Conservation (phyloP, 2,113 vertebrate genomes). For the Aptenodytes patagonicus region DNA sequence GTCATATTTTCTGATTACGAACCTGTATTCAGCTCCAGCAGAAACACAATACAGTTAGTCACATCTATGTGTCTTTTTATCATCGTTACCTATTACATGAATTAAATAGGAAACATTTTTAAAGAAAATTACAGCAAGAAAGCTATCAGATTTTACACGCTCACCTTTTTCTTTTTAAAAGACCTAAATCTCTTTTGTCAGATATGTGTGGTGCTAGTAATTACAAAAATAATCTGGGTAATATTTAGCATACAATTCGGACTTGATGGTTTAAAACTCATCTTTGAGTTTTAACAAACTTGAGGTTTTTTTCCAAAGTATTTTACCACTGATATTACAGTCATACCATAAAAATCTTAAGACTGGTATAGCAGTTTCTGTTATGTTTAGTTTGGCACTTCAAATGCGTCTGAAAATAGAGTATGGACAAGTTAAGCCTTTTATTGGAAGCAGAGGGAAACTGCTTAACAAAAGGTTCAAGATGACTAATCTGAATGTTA, state of each 20-base stretch:
- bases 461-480: neutral
- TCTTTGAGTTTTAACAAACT: neutral
- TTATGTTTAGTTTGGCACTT: neutral
- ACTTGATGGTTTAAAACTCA: neutral
- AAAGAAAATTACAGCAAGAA: neutral
- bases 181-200: neutral
- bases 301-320: neutral
- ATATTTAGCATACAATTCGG: neutral
- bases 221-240: neutral
- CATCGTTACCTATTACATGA: neutral
- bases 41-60: neutral
- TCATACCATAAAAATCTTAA: neutral
- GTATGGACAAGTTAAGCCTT: neutral
- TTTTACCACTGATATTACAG: neutral
- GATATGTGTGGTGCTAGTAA: neutral
- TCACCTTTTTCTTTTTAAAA: neutral
- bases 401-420: neutral
- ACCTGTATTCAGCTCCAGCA: neutral
- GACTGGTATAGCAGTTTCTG: neutral
- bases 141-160: neutral
- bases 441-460: neutral
- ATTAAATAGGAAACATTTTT: neutral
- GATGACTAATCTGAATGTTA: conserved; percentile 26
- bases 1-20: neutral
- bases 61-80: neutral